Base-by-base conservation (phyloP, 2,797 vertebrate species). In the Gephyroberyx darwinii region DNA sequence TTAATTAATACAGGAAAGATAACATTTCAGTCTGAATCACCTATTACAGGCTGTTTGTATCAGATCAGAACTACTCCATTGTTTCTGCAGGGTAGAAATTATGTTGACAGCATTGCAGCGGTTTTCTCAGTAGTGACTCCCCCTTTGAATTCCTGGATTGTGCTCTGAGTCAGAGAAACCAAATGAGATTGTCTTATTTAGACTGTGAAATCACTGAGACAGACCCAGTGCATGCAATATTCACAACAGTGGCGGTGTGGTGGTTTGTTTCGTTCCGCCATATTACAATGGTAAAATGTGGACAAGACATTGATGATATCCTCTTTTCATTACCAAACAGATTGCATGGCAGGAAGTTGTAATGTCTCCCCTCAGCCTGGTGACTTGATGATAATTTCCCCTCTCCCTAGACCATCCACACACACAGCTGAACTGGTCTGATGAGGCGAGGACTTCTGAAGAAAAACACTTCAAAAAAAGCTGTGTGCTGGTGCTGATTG, bases 131-230 rank as follows among this genome's bases (percentile, higher is more conserved):
- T 55, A 30, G 75, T 61, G 69, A 78, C 74, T 80, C 65, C 61
- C 37, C 48, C 54, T 76, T 69, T 58, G 58, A 80, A 76, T 84
- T 62, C 35, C 10, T 17, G 56, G 53, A 75, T 83, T 69, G 58
- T 74, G 69, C 78, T 83, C 53, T 65, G 64, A 87, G 60, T 84
- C 76, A 80, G 55, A 82, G 64, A 60, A 74, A 73, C 62, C 70
- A 78, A 86, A 88, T 77, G 67, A 86, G 80, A 80, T 68, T 52
- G 69, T 89, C 68, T 82, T 65, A 77, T 91, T 78, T 76, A 67
- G 71, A 75, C 82, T 84, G 84, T 89, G 81, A 90, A 91, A 90
- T 87, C 59, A 67, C 60, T 5, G 62, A 79, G 88, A 88, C 76
- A 74, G 80, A 9, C 55, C 35, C 71, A 80, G 77, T 86, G 88